Conservation (phyloP, 2,888 invertebrate species). For the Parnassius orleans region DNA sequence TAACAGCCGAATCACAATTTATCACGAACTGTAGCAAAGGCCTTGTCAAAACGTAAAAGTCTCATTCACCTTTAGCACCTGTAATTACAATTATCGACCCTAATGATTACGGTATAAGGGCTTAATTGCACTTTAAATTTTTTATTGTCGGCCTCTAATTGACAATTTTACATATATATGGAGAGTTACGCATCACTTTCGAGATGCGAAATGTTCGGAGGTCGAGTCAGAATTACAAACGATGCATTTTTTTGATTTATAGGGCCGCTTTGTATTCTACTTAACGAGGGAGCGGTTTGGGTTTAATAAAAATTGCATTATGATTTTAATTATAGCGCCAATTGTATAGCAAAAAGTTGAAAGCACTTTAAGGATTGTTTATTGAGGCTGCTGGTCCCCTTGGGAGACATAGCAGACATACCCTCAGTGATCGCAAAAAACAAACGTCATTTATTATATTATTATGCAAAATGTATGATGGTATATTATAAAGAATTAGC, state of each 20-base stretch:
- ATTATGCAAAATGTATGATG: too few species aligned
- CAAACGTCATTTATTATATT: too few species aligned
- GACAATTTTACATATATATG: constrained; percentile 42
- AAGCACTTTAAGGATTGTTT: constrained; percentile 6
- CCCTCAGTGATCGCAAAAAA: not conserved
- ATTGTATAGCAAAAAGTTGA: constrained; percentile 12
- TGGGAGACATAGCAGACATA: constrained; percentile 7
- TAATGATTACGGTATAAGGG: constrained; percentile 51
- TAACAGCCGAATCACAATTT: constrained; percentile 14
- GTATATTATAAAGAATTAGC: too few species aligned
- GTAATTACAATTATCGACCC: constrained; percentile 43
- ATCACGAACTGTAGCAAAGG: constrained; percentile 21
- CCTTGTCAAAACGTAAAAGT: constrained; percentile 22
- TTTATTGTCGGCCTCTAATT: constrained; percentile 50
- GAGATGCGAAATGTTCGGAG: constrained; percentile 16
- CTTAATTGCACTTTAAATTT: constrained; percentile 46
- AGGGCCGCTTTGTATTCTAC: constrained; percentile 8
- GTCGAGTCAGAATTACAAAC: constrained; percentile 3
- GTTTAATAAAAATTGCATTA: constrained; percentile 17
- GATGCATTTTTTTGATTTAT: constrained; percentile 15
- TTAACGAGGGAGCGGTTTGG: constrained; percentile 8
- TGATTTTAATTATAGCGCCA: constrained; percentile 20
- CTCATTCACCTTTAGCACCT: constrained; percentile 9
- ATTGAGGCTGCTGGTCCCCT: constrained; percentile 6
- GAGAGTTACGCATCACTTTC: constrained; percentile 38